phyloP scores from a whole-genome alignment of 1,140 invertebrate species.

The Agrypnia vestita region DNA sequence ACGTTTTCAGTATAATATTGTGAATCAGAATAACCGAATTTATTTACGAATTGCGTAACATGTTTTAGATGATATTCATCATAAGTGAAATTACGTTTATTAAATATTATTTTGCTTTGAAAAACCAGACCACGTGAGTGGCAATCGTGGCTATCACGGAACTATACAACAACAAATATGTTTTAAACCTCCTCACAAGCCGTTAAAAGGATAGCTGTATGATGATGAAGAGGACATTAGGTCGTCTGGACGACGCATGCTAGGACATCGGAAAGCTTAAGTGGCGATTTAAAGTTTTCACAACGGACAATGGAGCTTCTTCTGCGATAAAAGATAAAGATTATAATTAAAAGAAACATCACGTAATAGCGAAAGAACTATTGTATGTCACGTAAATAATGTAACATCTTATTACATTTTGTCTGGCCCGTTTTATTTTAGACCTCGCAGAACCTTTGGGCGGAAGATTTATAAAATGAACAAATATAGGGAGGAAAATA shows the following conservation, averaged over 20 bases:
- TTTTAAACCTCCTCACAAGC: not conserved
- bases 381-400: not conserved
- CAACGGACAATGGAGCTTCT: not conserved
- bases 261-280: slow-evolving; percentile 38
- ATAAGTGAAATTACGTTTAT: not conserved
- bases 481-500: too few relatives aligned
- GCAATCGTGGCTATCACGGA: too few relatives aligned
- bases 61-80: too few relatives aligned
- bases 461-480: too few relatives aligned
- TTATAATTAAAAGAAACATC: not conserved
- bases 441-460: too few relatives aligned
- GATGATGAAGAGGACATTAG: slow-evolving; percentile 37
- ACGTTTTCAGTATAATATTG: too few relatives aligned
- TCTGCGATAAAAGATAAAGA: too few relatives aligned
- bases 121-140: slow-evolving; percentile 14
- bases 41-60: too few relatives aligned
- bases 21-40: too few relatives aligned
- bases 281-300: slow-evolving; percentile 35
- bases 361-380: not conserved
- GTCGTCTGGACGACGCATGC: slow-evolving; percentile 27
- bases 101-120: not conserved
- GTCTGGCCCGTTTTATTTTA: not conserved
- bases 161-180: too few relatives aligned
- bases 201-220: slow-evolving; percentile 4
- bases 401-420: not conserved